These are phyloP conservation scores for Tupaia tana DNA, from an alignment of 2,113 vertebrate genomes.

Conservation along the genomic window DNA sequence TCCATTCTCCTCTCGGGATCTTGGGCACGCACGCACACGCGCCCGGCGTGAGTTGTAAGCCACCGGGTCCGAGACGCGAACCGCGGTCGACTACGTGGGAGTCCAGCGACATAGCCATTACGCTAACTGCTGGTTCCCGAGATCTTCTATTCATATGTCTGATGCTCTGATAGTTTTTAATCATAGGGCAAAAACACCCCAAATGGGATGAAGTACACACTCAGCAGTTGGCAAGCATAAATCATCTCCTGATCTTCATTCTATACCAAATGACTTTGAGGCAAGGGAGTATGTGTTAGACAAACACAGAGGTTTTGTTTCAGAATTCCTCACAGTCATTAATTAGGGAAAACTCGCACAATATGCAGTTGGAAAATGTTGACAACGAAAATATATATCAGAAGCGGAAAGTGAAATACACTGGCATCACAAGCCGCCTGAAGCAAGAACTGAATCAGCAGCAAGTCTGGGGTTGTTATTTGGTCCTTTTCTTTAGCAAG, in stretches of 20 bases:
- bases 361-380: not conserved
- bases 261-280: not conserved
- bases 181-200: not conserved
- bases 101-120: too few relatives aligned
- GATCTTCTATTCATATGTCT: not conserved
- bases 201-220: not conserved
- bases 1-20: too few relatives aligned
- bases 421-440: not conserved
- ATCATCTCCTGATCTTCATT: not conserved
- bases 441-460: not conserved
- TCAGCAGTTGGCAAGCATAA: not conserved
- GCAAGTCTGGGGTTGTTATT: not conserved
- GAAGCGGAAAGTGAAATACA: not conserved
- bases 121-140: too few relatives aligned
- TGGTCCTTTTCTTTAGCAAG: conserved; percentile 17
- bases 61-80: too few relatives aligned
- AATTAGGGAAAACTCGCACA: not conserved
- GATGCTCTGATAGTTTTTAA: not conserved
- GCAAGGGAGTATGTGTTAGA: not conserved
- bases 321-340: not conserved
- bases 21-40: too few relatives aligned
- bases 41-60: too few relatives aligned
- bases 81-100: too few relatives aligned
- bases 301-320: not conserved
- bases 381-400: not conserved